Evolutionary conservation across 2,113 vertebrate species (phyloP), one percentile per base, ranked within the genome.

Genomic region (Cryptotis parvus): DNA sequence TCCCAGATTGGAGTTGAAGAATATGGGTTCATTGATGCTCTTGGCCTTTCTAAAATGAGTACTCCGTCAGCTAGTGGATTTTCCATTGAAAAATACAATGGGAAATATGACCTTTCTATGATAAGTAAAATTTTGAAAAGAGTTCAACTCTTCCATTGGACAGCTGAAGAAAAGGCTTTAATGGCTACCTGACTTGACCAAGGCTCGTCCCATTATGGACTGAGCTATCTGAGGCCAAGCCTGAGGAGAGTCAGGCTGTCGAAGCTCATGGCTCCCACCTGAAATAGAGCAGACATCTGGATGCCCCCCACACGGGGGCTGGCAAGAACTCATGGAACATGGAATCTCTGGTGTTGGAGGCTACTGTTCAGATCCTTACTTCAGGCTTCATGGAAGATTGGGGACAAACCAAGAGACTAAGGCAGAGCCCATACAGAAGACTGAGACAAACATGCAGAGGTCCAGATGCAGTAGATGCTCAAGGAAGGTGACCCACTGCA

Each of bases 101-200:
- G 9, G n/a, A 88, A 74, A 16, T 41, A 55, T 66, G 12, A 35
- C 1, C 49, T 87, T 87, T 76, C 39, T 93, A 72, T 14, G 78
- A 39, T 52, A 74, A 24, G 55, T 69, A 70, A 49, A 85, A 80
- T 61, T 83, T 45, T 69, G n/a, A 24, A 9, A 29, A 58, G 55
- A 58, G 55, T 79, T 29, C 76, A 61, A 76, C 9, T 65, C 11
- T 1, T 15, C 16, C 6, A 31, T 87, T 16, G 73, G 33, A 65
- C 26, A 79, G 26, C 35, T 95, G 66, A 43, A 27, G 39, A 92
- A 83, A 80, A 26, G 37, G 27, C 33, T 24, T 89, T 83, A 70
- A 43, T 55, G n/a, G 65, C 33, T 27, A 74, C n/a, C 20, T 70
- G 58, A 82, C 55, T 88, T 90, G 69, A 73, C 18, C 27, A 49